Percentiles rank a stretch among this genome's conserved stretches.
phyloP scores from a whole-genome alignment of 92 coral and sea anemone genomes.

The Phenganax stokvisi region DNA sequence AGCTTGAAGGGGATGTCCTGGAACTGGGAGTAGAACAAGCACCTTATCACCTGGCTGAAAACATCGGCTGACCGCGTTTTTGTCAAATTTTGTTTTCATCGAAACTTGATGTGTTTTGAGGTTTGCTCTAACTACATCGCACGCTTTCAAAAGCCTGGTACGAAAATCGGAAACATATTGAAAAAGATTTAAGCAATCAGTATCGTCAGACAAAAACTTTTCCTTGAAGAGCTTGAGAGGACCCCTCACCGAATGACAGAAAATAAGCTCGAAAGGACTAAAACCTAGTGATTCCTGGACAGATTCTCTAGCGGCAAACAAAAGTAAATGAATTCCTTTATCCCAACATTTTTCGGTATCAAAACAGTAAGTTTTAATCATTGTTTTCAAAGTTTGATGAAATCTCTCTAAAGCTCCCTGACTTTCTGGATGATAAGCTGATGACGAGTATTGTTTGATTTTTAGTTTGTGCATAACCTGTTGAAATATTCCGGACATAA shows the following conservation, averaged over 20 bases:
- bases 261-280: conserved; percentile 56
- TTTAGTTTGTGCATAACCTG: conserved; percentile 61
- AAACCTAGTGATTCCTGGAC: conserved; percentile 57
- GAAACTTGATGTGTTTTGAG: conserved; percentile 16
- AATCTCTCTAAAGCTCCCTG: conserved; percentile 51
- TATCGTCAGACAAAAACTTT: conserved; percentile 23
- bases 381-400: conserved; percentile 50
- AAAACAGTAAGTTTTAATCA: conserved; percentile 41
- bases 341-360: conserved; percentile 52
- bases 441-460: conserved; percentile 42
- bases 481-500: conserved; percentile 58
- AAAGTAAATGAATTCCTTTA: conserved; percentile 40
- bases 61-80: conserved; percentile 7
- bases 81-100: conserved; percentile 28
- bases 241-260: conserved; percentile 53
- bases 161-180: conserved; percentile 46
- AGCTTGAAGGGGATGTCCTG: conserved; percentile 23
- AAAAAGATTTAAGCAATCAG: conserved; percentile 30
- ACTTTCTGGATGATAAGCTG: conserved; percentile 57
- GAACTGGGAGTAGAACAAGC: conserved; percentile 31
- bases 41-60: conserved; percentile 33
- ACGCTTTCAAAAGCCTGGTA: conserved; percentile 41
- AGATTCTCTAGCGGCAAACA: conserved; percentile 48
- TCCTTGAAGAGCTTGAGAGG: conserved; percentile 57
- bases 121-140: conserved; percentile 29